Evolutionary conservation across 2,888 invertebrate genomes (phyloP).

Genomic region (Megaustenia siamemsis): DNA sequence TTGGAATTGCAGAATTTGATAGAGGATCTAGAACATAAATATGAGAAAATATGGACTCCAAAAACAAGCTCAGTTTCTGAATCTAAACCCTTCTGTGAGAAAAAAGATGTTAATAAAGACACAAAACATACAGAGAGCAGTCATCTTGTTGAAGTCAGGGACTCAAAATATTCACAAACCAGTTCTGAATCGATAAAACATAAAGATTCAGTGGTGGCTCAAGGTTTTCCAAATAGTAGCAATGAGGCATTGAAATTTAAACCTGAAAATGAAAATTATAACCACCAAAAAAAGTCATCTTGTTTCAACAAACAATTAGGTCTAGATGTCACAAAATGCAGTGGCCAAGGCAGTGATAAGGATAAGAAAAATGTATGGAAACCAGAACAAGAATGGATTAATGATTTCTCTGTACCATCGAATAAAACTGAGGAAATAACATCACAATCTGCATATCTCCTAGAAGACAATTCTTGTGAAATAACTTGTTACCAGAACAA

Average conservation of each 20-base stretch:
- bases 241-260: neutral
- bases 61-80: neutral
- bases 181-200: neutral
- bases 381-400: slow-evolving; percentile 59
- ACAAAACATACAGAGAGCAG: neutral
- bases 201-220: neutral
- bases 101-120: neutral
- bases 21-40: slow-evolving; percentile 62
- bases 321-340: neutral
- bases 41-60: slow-evolving; percentile 43
- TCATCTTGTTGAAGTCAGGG: neutral
- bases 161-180: neutral
- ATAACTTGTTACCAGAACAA: neutral
- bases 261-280: neutral
- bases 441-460: neutral
- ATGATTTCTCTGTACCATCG: slow-evolving; percentile 52
- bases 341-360: neutral
- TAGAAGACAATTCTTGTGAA: neutral
- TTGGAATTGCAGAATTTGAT: slow-evolving; percentile 62
- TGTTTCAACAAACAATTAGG: neutral
- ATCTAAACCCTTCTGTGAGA: neutral
- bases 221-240: slow-evolving; percentile 2
- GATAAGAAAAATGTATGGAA: neutral
- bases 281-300: neutral
- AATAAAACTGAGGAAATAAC: slow-evolving; percentile 10